Evolutionary conservation across 1,140 invertebrate genomes (phyloP).

Genomic region (Musca domestica): DNA sequence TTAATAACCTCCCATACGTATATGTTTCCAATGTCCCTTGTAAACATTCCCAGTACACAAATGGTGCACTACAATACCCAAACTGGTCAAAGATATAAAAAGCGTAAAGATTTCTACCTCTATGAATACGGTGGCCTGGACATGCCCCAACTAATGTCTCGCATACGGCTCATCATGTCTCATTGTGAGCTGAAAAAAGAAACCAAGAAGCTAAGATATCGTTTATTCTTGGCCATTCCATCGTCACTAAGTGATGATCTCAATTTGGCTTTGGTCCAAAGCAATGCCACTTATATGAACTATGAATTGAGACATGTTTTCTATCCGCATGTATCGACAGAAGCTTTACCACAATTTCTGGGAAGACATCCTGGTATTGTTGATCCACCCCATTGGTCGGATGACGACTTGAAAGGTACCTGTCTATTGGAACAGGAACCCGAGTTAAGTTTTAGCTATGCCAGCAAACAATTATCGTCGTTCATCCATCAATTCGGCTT

Average conservation of each 20-base stretch:
- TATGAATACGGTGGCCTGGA: conserved; percentile 69
- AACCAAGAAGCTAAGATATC: conserved; percentile 61
- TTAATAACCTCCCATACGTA: conserved; percentile 85
- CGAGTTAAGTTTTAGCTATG: conserved; percentile 41
- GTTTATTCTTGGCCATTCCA: conserved; percentile 69
- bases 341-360: conserved; percentile 63
- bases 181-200: conserved; percentile 60
- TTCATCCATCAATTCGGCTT: conserved; percentile 57
- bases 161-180: conserved; percentile 59
- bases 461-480: conserved; percentile 51
- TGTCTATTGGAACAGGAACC: conserved; percentile 41
- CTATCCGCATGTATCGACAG: conserved; percentile 74
- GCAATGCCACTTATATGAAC: conserved; percentile 54
- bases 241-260: conserved; percentile 63
- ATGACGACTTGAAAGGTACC: conserved; percentile 45
- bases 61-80: conserved; percentile 60
- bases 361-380: conserved; percentile 46
- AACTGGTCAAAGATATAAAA: conserved; percentile 63
- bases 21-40: conserved; percentile 74
- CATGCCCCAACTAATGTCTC: conserved; percentile 58
- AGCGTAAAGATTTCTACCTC: conserved; percentile 66
- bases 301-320: conserved; percentile 58
- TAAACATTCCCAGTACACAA: conserved; percentile 67
- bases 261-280: conserved; percentile 51
- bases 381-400: conserved; percentile 41